These are phyloP conservation scores for Lycodopsis pacificus DNA, from an alignment of 2,797 vertebrate genomes.

Conservation along the genomic window DNA sequence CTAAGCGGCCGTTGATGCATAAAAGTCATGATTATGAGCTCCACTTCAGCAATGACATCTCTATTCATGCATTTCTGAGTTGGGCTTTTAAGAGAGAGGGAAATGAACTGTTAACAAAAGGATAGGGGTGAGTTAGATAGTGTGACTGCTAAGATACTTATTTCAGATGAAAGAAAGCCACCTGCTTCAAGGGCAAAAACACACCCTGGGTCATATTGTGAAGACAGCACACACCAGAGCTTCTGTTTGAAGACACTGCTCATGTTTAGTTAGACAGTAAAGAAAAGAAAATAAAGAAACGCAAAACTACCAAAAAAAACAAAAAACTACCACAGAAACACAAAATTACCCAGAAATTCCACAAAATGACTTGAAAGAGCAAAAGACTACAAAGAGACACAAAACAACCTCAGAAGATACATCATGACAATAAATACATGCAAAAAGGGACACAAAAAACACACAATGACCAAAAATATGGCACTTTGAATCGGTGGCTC, in stretches of 20 bases:
- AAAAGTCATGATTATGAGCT: slow-evolving; percentile 6
- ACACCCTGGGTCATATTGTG: not conserved
- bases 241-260: too few relatives aligned
- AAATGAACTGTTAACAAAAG: slow-evolving; percentile 10
- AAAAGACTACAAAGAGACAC: too few relatives aligned
- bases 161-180: slow-evolving; percentile 5
- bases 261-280: too few relatives aligned
- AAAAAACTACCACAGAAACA: too few relatives aligned
- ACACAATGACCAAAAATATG: not conserved
- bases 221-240: not conserved
- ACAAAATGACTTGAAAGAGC: too few relatives aligned
- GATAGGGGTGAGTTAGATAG: slow-evolving; percentile 5
- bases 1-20: not conserved
- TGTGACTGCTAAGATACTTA: not conserved
- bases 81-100: not conserved
- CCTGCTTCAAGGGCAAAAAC: slow-evolving; percentile 7
- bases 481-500: not conserved
- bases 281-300: too few relatives aligned
- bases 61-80: slow-evolving; percentile 3
- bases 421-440: too few relatives aligned
- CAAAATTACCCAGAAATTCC: not conserved
- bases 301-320: too few relatives aligned
- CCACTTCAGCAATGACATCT: slow-evolving; percentile 7
- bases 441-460: too few relatives aligned
- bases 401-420: too few relatives aligned